Percentiles rank a stretch among this genome's conserved stretches.
Evolutionary conservation across 2,797 vertebrate species (phyloP).

Genomic region (Pseudochaenichthys georgianus): DNA sequence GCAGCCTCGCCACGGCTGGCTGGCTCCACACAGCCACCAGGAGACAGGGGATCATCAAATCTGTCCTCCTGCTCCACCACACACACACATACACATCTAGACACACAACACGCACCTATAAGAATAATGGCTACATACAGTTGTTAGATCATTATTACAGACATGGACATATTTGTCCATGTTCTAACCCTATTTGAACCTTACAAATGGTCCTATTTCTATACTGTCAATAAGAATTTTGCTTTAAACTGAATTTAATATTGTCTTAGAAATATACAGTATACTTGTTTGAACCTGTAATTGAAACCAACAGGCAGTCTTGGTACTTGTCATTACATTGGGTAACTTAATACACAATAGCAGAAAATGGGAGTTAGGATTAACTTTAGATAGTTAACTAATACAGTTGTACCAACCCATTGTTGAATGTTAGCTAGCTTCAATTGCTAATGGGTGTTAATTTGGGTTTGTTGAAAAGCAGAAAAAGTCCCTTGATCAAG

Average conservation of each 20-base stretch:
- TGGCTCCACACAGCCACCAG: slow-evolving; percentile 77
- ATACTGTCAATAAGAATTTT: not conserved
- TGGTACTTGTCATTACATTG: not conserved
- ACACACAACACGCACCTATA: slow-evolving; percentile 52
- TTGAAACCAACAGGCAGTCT: no score
- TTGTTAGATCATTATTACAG: slow-evolving; percentile 40
- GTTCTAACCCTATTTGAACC: slow-evolving; percentile 8
- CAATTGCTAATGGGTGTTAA: no score
- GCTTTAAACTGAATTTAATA: not conserved
- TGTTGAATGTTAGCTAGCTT: no score
- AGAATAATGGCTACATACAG: slow-evolving; percentile 41
- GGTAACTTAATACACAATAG: not conserved
- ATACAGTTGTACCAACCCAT: no score
- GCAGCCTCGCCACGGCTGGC: slow-evolving; percentile 79
- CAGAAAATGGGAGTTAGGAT: no score
- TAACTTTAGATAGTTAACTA: no score
- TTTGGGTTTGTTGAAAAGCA: not conserved
- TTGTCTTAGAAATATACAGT: not conserved
- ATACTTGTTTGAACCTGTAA: not conserved
- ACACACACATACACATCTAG: slow-evolving; percentile 43
- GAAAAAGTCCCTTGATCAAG: not conserved
- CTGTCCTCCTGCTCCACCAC: slow-evolving; percentile 59
- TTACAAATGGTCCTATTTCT: not conserved
- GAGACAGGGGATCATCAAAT: slow-evolving; percentile 79
- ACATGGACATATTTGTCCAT: slow-evolving; percentile 17